Evolutionary conservation across 2,888 invertebrate genomes (phyloP), one percentile per base, ranked within the genome.

Genomic region (Lymantria monacha): DNA sequence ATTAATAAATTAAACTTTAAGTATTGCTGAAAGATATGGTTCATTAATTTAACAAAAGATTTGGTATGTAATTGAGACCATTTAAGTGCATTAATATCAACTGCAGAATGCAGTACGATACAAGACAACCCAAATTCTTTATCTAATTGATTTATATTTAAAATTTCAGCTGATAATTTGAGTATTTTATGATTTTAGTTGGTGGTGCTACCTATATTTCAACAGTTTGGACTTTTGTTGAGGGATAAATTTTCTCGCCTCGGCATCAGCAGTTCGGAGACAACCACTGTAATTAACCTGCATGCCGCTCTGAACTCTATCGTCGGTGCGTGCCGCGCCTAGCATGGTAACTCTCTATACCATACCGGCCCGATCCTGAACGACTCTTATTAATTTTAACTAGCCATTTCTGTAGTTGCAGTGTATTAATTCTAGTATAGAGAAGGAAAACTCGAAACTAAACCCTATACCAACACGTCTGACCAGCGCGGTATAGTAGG

Each of bases 151-250:
- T 22, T 22, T 22, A 5, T 22, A 22, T 22, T 22, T 22, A 22
- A 22, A n/a, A 33, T 33, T 33, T 5, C 10, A 8, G 2, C 9
- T 33, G 33, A 1, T 33, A 33, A 33, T 10, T 33, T 33, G 33
- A 10, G 33, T 33, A 33, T 10, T 38, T 42, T 48, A 48, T 10
- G 13, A 30, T 89, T 92, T 12, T 87, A 96, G 95, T 79, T 95
- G 9, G 93, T 93, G 49, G 91, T 93, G 12, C 91, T 95, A 61
- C 94, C 95, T 3, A 87, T 94, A 65, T 83, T 95, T 51, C 95
- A 95, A 80, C 94, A 94, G 70, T 95, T 95, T 68, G 95, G 95
- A 0, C 89, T 96, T 30, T 85, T 95, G 51, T 95, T 95, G 75
- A 92, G 94, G 13, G 94, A 94, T 64, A 93, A 93, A 63, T 93